Conservation (phyloP, 2,113 vertebrate genomes). For the Aldabrachelys gigantea region DNA sequence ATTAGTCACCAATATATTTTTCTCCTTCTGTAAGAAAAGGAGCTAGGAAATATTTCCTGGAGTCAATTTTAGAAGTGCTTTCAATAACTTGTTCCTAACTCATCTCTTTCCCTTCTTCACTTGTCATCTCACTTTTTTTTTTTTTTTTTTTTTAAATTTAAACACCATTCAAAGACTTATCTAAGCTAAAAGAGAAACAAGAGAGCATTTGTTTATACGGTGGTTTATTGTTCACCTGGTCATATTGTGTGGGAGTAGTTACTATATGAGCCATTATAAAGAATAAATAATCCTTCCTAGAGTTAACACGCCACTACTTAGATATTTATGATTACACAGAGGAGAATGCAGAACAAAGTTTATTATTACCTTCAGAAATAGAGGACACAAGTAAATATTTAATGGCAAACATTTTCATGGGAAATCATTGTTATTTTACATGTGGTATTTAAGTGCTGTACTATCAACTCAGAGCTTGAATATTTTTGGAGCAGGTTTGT, state of each 20-base stretch:
- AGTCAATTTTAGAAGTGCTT: not conserved
- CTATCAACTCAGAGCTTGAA: not conserved
- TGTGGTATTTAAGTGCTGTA: not conserved
- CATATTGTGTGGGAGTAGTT: not conserved
- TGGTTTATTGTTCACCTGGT: not conserved
- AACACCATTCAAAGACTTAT: not conserved
- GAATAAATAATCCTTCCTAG: not conserved
- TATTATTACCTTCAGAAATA: not conserved
- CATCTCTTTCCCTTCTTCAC: not conserved
- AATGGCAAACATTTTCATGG: not conserved
- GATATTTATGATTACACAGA: not conserved
- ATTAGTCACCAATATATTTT: not conserved
- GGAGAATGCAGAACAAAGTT: not conserved
- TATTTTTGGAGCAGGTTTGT: not conserved
- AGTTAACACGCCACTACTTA: not conserved
- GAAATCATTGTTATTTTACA: not conserved
- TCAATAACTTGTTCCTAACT: not conserved
- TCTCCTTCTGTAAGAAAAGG: not conserved
- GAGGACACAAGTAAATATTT: not conserved
- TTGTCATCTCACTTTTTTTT: not conserved
- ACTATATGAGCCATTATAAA: not conserved
- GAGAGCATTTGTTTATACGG: not conserved
- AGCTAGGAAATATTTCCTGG: not conserved
- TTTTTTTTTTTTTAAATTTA: not conserved
- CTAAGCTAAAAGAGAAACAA: not conserved